phyloP scores from a whole-genome alignment of 2,888 invertebrate genomes.

The Aquatica leii region DNA sequence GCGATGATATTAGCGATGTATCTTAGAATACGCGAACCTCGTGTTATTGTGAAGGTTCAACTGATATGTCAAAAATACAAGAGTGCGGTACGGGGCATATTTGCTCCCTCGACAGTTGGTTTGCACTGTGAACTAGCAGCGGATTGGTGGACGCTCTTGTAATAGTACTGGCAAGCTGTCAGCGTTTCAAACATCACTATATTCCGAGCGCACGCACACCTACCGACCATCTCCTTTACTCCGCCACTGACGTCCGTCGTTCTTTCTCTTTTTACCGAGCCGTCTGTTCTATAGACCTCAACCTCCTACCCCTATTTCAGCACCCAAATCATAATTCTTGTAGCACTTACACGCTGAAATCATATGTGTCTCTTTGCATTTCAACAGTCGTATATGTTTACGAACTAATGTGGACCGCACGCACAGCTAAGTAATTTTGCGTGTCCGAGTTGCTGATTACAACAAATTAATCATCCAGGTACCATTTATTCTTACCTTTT shows the following conservation, averaged over 20 bases:
- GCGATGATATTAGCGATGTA: slow-evolving; percentile 26
- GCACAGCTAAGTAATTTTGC: slow-evolving; percentile 52
- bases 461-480: slow-evolving; percentile 52
- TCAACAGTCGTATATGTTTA: slow-evolving; percentile 39
- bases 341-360: slow-evolving; percentile 50
- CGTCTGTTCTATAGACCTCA: slow-evolving; percentile 55
- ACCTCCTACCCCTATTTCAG: slow-evolving; percentile 60
- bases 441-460: slow-evolving; percentile 54
- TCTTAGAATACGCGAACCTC: slow-evolving; percentile 54
- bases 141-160: slow-evolving; percentile 60
- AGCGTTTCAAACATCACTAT: slow-evolving; percentile 63
- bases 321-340: slow-evolving; percentile 58
- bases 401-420: slow-evolving; percentile 50
- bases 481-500: slow-evolving; percentile 32
- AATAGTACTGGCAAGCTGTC: slow-evolving; percentile 63
- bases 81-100: slow-evolving; percentile 45
- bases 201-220: slow-evolving; percentile 60
- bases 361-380: slow-evolving; percentile 39
- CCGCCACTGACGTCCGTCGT: slow-evolving; percentile 31
- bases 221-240: slow-evolving; percentile 49
- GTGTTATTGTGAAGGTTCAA: slow-evolving; percentile 49
- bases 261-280: slow-evolving; percentile 45
- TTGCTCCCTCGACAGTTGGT: slow-evolving; percentile 57
- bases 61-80: slow-evolving; percentile 54
- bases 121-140: slow-evolving; percentile 58